Evolutionary conservation across 1,140 invertebrate genomes (phyloP), one percentile per base, ranked within the genome.

Genomic region (Drosophila obscura): DNA sequence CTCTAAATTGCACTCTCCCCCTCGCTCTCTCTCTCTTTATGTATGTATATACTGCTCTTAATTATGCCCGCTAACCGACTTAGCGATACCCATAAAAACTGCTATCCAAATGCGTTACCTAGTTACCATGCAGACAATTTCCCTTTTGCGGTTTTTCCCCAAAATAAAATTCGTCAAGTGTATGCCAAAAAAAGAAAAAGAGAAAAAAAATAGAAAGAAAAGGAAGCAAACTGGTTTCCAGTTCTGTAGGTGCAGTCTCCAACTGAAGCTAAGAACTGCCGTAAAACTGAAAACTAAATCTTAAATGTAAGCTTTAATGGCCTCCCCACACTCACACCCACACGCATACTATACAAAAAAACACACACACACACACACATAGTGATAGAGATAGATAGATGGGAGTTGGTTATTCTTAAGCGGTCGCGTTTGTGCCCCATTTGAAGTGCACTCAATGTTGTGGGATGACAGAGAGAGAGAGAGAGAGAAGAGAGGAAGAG

Each of bases 351-450:
- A 19, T 19, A 19, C 1, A 1, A 19, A 19, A 19, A 48, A 51
- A 15, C 22, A 52, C 43, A 6, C 16, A 48, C 15, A 11, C 16
- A 26, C 6, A 9, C 11, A 53, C 24, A 41, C n/a, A 35, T 19
- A 59, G 26, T 5, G 13, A 13, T 15, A 48, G 45, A 58, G 45
- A 5, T 5, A 8, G 24, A 35, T 15, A 16, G 16, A 28, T 15
- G 19, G 31, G 64, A 64, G 73, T 81, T 81, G 82, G 77, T 74
- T 81, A 81, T 87, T 87, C 77, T 81, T 85, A 87, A 85, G 77
- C 82, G 77, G 77, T 85, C 82, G 81, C 81, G 82, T 85, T 85
- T 87, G 68, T 87, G 81, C 73, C 60, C 82, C 81, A 81, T 87
- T 87, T 85, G 73, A 87, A 87, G 81, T 81, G 81, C 77, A 76